Base-by-base conservation (phyloP, 2,797 vertebrate genomes). In the Lithobates pipiens region DNA sequence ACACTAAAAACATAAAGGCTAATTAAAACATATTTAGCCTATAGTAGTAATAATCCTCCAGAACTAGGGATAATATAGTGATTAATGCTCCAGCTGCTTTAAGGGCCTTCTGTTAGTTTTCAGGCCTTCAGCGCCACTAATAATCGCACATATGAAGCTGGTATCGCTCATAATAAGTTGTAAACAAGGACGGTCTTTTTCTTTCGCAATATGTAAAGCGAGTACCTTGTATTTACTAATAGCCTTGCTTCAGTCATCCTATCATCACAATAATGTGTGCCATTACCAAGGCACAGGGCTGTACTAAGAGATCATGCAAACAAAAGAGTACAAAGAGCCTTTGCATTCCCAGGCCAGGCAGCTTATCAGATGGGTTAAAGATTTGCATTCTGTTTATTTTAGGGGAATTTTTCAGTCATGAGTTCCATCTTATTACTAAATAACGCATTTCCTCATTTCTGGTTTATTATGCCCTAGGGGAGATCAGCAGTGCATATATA, bases 341-440 rank as follows among this genome's bases (percentile, higher is more conserved):
- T 87, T 87, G 74, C 85, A 87, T 74, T 72, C 76, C 71, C 65
- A 83, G 65, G 70, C 76, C 67, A 74, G 76, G 16, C 81, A 75
- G 70, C 77, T 79, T 87, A 83, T 83, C 70, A 74, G 83, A 84
- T 84, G 70, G 63, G 81, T 79, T 80, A 76, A 78, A 83, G 86
- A 87, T 87, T 87, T 87, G 86, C 86, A 84, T 87, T 84, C 32
- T 84, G 81, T 84, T 87, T 83, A 87, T 87, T 83, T 83, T 83
- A 84, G 81, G n/a, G 61, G 70, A 69, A 84, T 83, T 83, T 32
- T 83, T 83, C 70, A 75, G 44, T 83, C 81, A 80, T 80, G 76
- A 72, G 71, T 68, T 46, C 63, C 71, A 87, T 39, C 70, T 82
- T 84, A 68, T 84, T 83, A 79, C 82, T 65, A 87, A 75, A 87